Evolutionary conservation across 2,888 invertebrate genomes (phyloP), one percentile per base, ranked within the genome.

Genomic region (Tachina fera): DNA sequence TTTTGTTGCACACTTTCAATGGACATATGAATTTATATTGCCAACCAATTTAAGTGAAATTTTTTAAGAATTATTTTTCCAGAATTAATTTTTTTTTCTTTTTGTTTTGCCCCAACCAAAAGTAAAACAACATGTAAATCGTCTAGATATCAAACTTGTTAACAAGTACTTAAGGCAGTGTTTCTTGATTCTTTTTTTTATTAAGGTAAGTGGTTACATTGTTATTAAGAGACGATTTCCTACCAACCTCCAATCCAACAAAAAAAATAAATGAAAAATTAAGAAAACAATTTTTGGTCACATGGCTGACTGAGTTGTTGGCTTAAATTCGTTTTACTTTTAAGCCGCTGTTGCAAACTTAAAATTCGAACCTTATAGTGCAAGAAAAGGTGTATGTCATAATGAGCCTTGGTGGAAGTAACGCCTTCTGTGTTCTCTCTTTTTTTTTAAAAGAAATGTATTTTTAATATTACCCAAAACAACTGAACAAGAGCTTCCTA

Each of bases 81-180:
- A 58, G 47, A 31, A 14, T 16, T 51, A 43, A 60, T 61, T 49
- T 61, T 11, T 19, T 10, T 71, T 71, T n/a, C n/a, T n/a, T 56
- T 53, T 65, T 19, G 68, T 70, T 70, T 80, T 58, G 70, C 19
- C 75, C 87, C 65, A 67, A 74, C 51, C 31, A 67, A 49, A 80
- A 65, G 75, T 75, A 81, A 75, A 89, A 89, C 89, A 91, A 89
- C 91, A 91, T 91, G 91, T 91, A 91, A 91, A 91, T 91, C 90
- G 91, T 84, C 70, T 88, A 90, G 91, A 91, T 91, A 91, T 91
- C 89, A 89, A 90, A 91, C 91, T 91, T 91, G 91, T 91, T 91
- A 91, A 91, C 91, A 91, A 91, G 90, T 91, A 91, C 91, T 91
- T 91, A 91, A 91, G 91, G 91, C 89, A 60, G 70, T 80, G 13